phyloP scores from a whole-genome alignment of 2,888 invertebrate species.

The Bruchidius siliquastri region DNA sequence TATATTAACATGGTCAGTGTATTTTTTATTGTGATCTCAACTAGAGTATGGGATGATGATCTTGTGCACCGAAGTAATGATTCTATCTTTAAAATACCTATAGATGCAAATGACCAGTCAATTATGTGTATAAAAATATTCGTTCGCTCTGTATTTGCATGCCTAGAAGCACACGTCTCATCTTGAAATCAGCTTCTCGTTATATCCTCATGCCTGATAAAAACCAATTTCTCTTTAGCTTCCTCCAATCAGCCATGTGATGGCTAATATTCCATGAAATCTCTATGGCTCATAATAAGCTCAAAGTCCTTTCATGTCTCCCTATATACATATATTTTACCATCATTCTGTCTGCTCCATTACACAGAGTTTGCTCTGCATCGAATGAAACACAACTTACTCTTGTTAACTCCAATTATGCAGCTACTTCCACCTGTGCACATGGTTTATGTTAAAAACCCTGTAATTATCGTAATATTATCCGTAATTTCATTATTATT shows the following conservation, averaged over 20 bases:
- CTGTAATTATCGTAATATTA: not conserved
- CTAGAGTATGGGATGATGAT: too few relatives aligned
- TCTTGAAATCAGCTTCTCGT: not conserved
- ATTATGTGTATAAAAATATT: not conserved
- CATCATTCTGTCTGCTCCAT: not conserved
- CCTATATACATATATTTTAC: not conserved
- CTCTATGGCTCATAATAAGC: not conserved
- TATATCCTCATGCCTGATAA: not conserved
- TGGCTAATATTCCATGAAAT: not conserved
- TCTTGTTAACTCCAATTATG: not conserved
- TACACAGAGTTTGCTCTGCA: not conserved
- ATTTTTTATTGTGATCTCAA: too few relatives aligned
- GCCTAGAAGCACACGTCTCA: not conserved
- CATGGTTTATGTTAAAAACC: not conserved
- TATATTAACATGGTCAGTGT: too few relatives aligned
- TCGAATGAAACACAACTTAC: not conserved
- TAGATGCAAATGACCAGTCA: not conserved
- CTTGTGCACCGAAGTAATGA: too few relatives aligned
- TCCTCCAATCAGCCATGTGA: not conserved
- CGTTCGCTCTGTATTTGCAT: not conserved
- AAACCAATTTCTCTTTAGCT: not conserved
- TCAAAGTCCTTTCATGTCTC: not conserved
- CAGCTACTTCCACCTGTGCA: not conserved
- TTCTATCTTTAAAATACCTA: too few relatives aligned
- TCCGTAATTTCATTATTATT: not conserved